Percentiles rank a stretch among this genome's conserved stretches.
Conservation (phyloP, 1,140 invertebrate species). For the Acromyrmex charruanus region DNA sequence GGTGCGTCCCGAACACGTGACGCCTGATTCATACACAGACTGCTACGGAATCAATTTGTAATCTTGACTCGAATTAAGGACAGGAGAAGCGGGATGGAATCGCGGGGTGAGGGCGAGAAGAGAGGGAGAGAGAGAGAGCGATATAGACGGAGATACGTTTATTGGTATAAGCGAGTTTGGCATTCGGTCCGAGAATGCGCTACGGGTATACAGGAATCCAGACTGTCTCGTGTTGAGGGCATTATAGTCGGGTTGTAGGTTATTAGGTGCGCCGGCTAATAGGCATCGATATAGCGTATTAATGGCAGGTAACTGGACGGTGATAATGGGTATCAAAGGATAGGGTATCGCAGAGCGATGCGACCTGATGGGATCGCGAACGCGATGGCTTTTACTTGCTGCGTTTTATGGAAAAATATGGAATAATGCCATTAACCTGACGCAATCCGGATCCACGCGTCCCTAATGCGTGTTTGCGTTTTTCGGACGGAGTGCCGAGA, state of each 20-base stretch:
- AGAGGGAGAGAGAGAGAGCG: background rate
- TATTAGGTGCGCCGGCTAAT: slow-evolving; percentile 77
- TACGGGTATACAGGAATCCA: slow-evolving; percentile 74
- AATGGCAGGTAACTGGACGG: slow-evolving; percentile 76
- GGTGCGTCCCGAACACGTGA: slow-evolving; percentile 86
- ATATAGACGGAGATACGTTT: slow-evolving; percentile 73
- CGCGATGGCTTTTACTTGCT: slow-evolving; percentile 59
- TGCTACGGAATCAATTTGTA: slow-evolving; percentile 87
- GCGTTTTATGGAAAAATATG: slow-evolving; percentile 63
- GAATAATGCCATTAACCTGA: slow-evolving; percentile 58
- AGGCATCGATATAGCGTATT: slow-evolving; percentile 76
- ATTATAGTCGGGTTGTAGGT: slow-evolving; percentile 78
- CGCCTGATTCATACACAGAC: slow-evolving; percentile 87
- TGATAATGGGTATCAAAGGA: slow-evolving; percentile 77
- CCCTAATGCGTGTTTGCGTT: slow-evolving; percentile 65
- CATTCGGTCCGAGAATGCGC: slow-evolving; percentile 77
- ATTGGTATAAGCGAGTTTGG: slow-evolving; percentile 78
- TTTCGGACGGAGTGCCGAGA: slow-evolving; percentile 48
- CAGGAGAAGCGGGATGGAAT: slow-evolving; percentile 37
- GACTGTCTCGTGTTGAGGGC: slow-evolving; percentile 71
- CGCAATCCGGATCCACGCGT: slow-evolving; percentile 59
- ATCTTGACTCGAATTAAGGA: slow-evolving; percentile 87
- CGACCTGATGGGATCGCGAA: slow-evolving; percentile 14
- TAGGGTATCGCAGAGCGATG: slow-evolving; percentile 69
- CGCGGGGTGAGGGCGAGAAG: background rate